phyloP scores from a whole-genome alignment of 1,140 invertebrate species.

The Bombus huntii region DNA sequence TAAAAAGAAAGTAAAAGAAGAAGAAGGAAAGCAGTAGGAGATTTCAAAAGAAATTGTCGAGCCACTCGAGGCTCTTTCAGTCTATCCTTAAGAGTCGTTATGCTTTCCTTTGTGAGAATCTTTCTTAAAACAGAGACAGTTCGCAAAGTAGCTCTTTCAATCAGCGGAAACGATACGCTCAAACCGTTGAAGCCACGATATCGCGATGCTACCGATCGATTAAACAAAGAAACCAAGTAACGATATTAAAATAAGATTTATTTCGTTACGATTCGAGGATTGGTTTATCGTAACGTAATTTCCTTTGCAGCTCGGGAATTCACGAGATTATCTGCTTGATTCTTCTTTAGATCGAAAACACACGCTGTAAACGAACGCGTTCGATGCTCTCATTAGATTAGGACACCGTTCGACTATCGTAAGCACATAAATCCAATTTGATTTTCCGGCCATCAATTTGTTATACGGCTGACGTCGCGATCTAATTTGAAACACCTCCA shows the following conservation, averaged over 20 bases:
- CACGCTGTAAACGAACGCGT: too few relatives aligned
- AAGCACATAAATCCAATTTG: conserved; percentile 68
- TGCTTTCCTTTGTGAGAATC: neutral
- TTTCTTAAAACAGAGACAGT: conserved; percentile 11
- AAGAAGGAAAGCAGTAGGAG: neutral
- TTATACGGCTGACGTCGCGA: conserved; percentile 69
- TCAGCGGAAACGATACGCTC: neutral
- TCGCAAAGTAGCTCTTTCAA: conserved; percentile 4
- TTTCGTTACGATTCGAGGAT: neutral
- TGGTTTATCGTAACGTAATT: neutral
- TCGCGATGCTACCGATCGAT: neutral
- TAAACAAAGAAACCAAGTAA: neutral
- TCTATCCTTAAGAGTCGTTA: neutral
- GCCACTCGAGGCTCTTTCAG: neutral
- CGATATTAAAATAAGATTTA: neutral
- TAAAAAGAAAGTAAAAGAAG: neutral
- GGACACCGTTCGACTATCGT: conserved; percentile 27
- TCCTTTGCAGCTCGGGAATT: too few relatives aligned
- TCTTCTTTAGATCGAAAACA: neutral
- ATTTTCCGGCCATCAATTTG: conserved; percentile 72
- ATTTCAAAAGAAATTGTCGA: conserved; percentile 11
- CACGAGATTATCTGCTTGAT: neutral
- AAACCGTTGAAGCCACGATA: neutral
- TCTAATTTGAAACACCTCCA: conserved; percentile 63
- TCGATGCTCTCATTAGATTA: neutral